Conservation (phyloP, 92 coral and sea anemone species). For the Siderastrea radians region DNA sequence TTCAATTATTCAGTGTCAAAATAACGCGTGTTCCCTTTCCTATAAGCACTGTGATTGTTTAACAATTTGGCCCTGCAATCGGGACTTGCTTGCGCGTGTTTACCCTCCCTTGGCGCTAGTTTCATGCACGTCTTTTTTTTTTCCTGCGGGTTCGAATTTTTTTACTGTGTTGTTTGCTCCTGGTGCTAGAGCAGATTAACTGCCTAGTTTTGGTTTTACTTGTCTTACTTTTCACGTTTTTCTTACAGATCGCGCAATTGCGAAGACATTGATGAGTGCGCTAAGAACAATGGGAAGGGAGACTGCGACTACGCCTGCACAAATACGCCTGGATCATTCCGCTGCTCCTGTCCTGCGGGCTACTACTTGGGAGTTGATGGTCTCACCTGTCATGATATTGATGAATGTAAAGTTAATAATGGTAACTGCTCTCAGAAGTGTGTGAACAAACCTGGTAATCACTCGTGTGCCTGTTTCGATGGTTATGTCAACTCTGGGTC, state of each 20-base stretch:
- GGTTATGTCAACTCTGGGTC: constrained; percentile 82
- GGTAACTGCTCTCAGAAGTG: constrained; percentile 93
- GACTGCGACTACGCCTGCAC: constrained; percentile 93
- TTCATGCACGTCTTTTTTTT: no score
- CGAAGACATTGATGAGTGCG: constrained; percentile 92
- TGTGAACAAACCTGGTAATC: constrained; percentile 79
- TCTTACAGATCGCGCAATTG: constrained; percentile 85
- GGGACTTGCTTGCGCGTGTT: no score
- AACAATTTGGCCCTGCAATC: no score
- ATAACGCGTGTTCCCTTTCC: no score
- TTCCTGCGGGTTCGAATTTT: no score
- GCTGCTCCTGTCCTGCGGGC: constrained; percentile 92
- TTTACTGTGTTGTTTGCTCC: no score
- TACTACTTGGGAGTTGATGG: constrained; percentile 76
- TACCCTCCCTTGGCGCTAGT: no score
- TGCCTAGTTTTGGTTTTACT: no score
- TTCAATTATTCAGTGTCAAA: no score
- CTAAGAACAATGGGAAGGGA: constrained; percentile 89
- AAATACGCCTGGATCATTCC: constrained; percentile 91
- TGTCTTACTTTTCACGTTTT: not conserved
- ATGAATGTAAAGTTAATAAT: constrained; percentile 85
- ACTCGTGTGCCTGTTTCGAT: constrained; percentile 85
- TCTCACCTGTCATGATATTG: constrained; percentile 81
- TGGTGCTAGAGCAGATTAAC: no score
- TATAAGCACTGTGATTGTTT: no score